Conservation (phyloP, 1,140 invertebrate genomes). For the Steinernema khuongi region DNA sequence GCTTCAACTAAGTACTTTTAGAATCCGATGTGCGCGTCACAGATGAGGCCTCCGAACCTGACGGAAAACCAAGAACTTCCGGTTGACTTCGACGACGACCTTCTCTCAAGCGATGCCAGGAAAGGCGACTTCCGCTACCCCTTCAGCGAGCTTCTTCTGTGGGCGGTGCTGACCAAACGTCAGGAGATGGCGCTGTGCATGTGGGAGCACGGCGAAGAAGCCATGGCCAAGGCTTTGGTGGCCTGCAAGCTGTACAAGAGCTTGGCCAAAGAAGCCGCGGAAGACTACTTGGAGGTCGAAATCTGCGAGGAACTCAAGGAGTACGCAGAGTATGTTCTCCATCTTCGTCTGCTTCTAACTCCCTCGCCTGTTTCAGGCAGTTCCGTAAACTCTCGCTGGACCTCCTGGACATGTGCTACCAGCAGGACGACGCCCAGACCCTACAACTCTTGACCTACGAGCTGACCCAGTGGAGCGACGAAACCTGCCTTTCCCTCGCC, state of each 20-base stretch:
- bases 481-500: slow-evolving; percentile 87
- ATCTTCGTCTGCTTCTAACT: too few relatives aligned
- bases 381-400: slow-evolving; percentile 70
- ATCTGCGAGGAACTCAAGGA: neutral
- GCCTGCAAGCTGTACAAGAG: neutral
- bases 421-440: slow-evolving; percentile 87
- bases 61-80: neutral
- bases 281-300: neutral
- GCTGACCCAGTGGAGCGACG: slow-evolving; percentile 90
- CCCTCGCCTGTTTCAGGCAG: slow-evolving; percentile 63
- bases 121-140: slow-evolving; percentile 59
- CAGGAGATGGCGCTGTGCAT: slow-evolving; percentile 38
- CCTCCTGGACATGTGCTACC: slow-evolving; percentile 87
- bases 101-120: slow-evolving; percentile 19
- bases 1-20: neutral
- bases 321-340: too few relatives aligned
- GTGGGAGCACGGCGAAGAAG: slow-evolving; percentile 40
- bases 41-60: neutral
- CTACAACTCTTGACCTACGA: slow-evolving; percentile 90
- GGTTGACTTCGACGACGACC: slow-evolving; percentile 20
- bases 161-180: slow-evolving; percentile 30
- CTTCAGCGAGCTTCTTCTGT: slow-evolving; percentile 62
- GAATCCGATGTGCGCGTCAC: neutral
- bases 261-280: neutral
- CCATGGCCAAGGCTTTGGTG: slow-evolving; percentile 31